A percentile compares a stretch with the other conserved stretches of the same genome.
Conservation (phyloP, 1,140 invertebrate genomes). For the Octopus bimaculoides region DNA sequence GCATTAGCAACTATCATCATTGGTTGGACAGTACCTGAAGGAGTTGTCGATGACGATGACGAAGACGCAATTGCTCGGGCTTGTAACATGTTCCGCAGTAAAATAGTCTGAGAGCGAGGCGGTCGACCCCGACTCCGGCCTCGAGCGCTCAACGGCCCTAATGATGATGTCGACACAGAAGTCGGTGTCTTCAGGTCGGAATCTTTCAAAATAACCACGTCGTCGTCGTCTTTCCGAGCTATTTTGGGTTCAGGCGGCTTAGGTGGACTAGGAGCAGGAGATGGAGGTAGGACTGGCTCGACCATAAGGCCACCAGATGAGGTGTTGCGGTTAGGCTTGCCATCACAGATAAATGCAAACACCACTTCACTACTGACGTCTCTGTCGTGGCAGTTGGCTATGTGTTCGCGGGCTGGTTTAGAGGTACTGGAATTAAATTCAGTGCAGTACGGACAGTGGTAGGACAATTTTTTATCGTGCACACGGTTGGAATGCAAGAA, state of each 20-base stretch:
- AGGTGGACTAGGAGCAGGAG: background rate
- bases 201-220: background rate
- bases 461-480: background rate
- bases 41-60: background rate
- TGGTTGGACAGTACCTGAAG: background rate
- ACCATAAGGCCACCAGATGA: background rate
- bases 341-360: background rate
- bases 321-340: background rate
- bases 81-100: conserved; percentile 7
- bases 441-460: conserved; percentile 5
- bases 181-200: background rate
- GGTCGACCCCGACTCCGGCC: background rate
- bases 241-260: background rate
- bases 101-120: background rate
- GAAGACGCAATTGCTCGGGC: background rate
- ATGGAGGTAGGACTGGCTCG: background rate
- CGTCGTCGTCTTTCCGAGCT: background rate
- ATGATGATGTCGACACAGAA: background rate
- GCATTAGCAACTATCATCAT: conserved; percentile 3
- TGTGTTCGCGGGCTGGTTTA: background rate
- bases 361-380: background rate
- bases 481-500: background rate
- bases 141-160: background rate
- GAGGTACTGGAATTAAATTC: background rate
- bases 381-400: background rate